Percentiles rank a stretch among this genome's conserved stretches.
Evolutionary conservation across 2,113 vertebrate genomes (phyloP).

Genomic region (Nothobranchius kuhntae): DNA sequence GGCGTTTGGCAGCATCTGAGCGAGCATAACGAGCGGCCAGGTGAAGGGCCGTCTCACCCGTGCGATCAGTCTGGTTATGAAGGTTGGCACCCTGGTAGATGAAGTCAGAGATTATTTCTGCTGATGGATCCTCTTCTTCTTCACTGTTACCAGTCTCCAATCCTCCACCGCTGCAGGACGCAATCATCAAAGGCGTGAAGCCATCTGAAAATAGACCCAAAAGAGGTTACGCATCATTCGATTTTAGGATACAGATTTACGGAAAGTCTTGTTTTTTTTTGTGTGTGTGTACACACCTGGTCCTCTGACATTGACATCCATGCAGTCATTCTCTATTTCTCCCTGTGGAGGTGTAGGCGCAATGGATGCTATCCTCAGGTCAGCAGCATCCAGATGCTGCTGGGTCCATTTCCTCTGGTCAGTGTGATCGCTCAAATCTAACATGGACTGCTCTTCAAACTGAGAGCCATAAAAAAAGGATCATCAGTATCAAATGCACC

Average conservation of each 20-base stretch:
- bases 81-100: constrained; percentile 97
- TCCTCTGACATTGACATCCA: constrained; percentile 96
- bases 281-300: constrained; percentile 80
- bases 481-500: too few species aligned
- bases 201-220: constrained; percentile 81
- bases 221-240: too few species aligned
- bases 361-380: constrained; percentile 90
- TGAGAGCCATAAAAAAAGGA: constrained; percentile 19
- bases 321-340: constrained; percentile 92
- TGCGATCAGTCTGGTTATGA: constrained; percentile 98
- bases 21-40: constrained; percentile 94
- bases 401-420: constrained; percentile 85
- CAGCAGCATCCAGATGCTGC: constrained; percentile 87
- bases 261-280: background rate
- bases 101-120: constrained; percentile 94
- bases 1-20: constrained; percentile 94
- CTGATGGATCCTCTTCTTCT: constrained; percentile 92
- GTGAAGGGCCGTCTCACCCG: constrained; percentile 94
- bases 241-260: too few species aligned
- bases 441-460: constrained; percentile 83
- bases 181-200: constrained; percentile 98
- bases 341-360: constrained; percentile 96
- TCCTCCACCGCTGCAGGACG: constrained; percentile 96
- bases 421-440: constrained; percentile 84
- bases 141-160: constrained; percentile 93